These are phyloP conservation scores for Dorcus parallelipipedus DNA, from an alignment of 2,888 invertebrate species.

Conservation along the genomic window DNA sequence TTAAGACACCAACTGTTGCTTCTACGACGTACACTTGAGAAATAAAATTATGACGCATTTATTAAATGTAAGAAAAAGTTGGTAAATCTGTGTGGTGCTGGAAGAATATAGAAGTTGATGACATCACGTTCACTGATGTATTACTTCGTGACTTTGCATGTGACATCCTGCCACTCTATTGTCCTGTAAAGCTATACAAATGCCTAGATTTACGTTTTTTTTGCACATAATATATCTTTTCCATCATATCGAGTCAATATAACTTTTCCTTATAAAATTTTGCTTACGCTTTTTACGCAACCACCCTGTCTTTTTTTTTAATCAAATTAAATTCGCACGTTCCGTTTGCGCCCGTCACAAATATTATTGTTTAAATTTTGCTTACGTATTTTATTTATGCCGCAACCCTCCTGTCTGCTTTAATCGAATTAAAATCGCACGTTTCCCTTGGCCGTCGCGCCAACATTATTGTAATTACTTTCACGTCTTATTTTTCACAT, in stretches of 20 bases:
- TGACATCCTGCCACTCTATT: slow-evolving; percentile 28
- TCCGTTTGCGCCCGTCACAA: too few relatives aligned
- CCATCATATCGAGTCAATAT: slow-evolving; percentile 9
- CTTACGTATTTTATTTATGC: too few relatives aligned
- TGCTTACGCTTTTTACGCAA: too few relatives aligned
- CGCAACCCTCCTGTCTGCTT: too few relatives aligned
- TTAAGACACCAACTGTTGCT: background rate
- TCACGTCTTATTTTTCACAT: too few relatives aligned
- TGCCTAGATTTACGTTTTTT: slow-evolving; percentile 27
- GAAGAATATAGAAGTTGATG: slow-evolving; percentile 23
- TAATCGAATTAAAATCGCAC: too few relatives aligned
- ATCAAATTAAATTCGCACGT: too few relatives aligned
- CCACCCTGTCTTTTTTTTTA: too few relatives aligned
- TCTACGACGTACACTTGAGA: background rate
- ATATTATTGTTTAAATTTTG: too few relatives aligned
- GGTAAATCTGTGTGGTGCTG: slow-evolving; percentile 23
- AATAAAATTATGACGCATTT: slow-evolving; percentile 4
- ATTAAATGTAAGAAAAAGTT: slow-evolving; percentile 14
- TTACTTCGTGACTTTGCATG: slow-evolving; percentile 30
- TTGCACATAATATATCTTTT: slow-evolving; percentile 29
- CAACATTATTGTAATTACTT: too few relatives aligned
- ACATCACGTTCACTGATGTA: slow-evolving; percentile 29
- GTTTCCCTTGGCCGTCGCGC: too few relatives aligned
- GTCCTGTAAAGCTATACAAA: slow-evolving; percentile 30
- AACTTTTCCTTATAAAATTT: background rate